These are phyloP conservation scores for Thumatha senex DNA, from an alignment of 2,888 invertebrate species.

Conservation along the genomic window DNA sequence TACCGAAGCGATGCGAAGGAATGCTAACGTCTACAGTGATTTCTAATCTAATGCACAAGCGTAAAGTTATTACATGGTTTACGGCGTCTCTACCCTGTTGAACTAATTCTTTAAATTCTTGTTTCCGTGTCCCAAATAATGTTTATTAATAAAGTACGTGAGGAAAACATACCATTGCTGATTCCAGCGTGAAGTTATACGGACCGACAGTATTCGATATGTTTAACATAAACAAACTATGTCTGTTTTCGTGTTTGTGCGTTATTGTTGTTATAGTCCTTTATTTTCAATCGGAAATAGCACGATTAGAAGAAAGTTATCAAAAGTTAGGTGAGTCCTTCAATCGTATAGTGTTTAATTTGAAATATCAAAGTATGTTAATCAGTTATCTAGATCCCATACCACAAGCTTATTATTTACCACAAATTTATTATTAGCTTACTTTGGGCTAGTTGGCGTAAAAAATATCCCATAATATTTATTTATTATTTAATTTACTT, in stretches of 20 bases:
- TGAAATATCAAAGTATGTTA: too few relatives aligned
- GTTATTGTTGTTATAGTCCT: constrained; percentile 71
- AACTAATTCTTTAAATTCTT: constrained; percentile 57
- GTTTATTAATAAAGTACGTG: constrained; percentile 67
- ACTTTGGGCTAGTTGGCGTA: too few relatives aligned
- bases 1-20: constrained; percentile 13
- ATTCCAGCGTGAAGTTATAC: constrained; percentile 51
- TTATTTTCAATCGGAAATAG: constrained; percentile 77
- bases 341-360: constrained; percentile 6
- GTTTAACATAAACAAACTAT: constrained; percentile 77
- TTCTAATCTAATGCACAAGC: constrained; percentile 7
- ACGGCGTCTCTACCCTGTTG: constrained; percentile 25
- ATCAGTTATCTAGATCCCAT: too few relatives aligned
- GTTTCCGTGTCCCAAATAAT: constrained; percentile 62
- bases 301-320: constrained; percentile 69
- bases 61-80: constrained; percentile 37
- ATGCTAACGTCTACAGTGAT: constrained; percentile 18
- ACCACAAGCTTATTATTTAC: too few relatives aligned
- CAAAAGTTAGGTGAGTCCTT: constrained; percentile 63
- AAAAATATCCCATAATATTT: too few relatives aligned
- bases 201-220: constrained; percentile 53
- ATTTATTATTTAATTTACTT: too few relatives aligned
- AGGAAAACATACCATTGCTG: constrained; percentile 61
- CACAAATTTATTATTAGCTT: too few relatives aligned
- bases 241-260: constrained; percentile 72